A percentile compares a stretch with the other conserved stretches of the same genome.
phyloP scores from a whole-genome alignment of 1,140 invertebrate species.

The Drosophila tropicalis region DNA sequence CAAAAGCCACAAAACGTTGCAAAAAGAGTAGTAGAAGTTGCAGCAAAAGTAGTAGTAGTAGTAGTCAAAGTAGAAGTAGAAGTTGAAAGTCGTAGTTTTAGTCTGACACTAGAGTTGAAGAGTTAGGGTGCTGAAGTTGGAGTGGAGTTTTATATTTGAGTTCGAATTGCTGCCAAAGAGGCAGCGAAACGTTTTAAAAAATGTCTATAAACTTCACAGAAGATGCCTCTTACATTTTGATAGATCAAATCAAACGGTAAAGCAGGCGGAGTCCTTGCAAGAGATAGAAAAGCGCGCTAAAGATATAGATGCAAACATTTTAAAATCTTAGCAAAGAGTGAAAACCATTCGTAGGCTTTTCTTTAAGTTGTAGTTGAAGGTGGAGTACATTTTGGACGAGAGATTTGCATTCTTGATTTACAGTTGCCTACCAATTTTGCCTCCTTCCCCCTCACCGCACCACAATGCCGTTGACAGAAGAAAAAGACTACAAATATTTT shows the following conservation, averaged over 20 bases:
- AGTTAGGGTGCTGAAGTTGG: not conserved
- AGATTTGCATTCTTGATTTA: conserved; percentile 11
- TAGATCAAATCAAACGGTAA: not conserved
- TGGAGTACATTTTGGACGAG: not conserved
- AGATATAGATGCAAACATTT: no score
- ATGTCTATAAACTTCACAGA: not conserved
- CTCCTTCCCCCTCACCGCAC: no score
- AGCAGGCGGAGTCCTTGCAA: no score
- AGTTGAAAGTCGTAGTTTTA: not conserved
- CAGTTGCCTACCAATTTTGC: not conserved
- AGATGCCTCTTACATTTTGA: not conserved
- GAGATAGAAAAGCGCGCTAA: no score
- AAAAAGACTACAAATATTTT: conserved; percentile 56
- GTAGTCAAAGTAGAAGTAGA: conserved; percentile 1
- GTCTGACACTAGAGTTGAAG: conserved; percentile 2
- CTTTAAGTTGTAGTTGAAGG: no score
- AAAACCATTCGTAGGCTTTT: no score
- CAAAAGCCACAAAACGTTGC: conserved; percentile 57
- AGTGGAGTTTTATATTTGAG: conserved; percentile 20
- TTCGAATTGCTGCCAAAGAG: conserved; percentile 10
- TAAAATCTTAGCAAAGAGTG: no score
- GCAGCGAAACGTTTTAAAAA: not conserved
- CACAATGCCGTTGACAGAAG: not conserved
- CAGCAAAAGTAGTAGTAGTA: conserved; percentile 44
- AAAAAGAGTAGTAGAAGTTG: conserved; percentile 36